phyloP scores from a whole-genome alignment of 2,113 vertebrate genomes.

The Calyptomena viridis region DNA sequence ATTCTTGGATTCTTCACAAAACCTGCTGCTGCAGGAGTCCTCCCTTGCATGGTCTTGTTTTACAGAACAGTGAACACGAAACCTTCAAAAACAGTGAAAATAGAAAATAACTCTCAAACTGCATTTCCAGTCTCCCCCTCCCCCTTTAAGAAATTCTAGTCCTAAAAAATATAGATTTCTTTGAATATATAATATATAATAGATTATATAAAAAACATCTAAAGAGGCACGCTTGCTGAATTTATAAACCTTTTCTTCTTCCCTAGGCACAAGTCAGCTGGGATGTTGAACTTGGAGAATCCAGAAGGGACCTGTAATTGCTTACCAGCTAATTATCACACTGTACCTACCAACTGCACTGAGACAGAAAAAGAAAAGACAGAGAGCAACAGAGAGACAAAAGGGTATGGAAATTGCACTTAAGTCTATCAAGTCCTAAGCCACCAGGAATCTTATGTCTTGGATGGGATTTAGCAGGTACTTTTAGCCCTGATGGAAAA shows the following conservation, averaged over 20 bases:
- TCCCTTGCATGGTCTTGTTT: not conserved
- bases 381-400: not conserved
- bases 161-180: conserved; percentile 62
- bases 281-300: conserved; percentile 51
- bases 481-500: not conserved
- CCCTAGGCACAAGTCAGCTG: conserved; percentile 19
- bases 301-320: conserved; percentile 67
- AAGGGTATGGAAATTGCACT: conserved; percentile 50
- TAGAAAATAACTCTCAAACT: not conserved
- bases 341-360: conserved; percentile 62
- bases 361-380: conserved; percentile 8
- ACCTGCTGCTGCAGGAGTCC: not conserved
- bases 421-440: conserved; percentile 21
- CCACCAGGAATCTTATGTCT: conserved; percentile 29
- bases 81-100: conserved; percentile 24
- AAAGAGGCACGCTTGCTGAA: conserved; percentile 38
- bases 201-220: conserved; percentile 50
- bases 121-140: not conserved
- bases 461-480: not conserved
- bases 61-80: not conserved
- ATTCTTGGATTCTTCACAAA: not conserved
- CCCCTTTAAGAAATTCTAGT: conserved; percentile 28
- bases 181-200: conserved; percentile 62
- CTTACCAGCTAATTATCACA: conserved; percentile 68
- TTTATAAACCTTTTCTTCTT: conserved; percentile 16